Conservation (phyloP, 2,797 vertebrate species). For the Staurois parvus region DNA sequence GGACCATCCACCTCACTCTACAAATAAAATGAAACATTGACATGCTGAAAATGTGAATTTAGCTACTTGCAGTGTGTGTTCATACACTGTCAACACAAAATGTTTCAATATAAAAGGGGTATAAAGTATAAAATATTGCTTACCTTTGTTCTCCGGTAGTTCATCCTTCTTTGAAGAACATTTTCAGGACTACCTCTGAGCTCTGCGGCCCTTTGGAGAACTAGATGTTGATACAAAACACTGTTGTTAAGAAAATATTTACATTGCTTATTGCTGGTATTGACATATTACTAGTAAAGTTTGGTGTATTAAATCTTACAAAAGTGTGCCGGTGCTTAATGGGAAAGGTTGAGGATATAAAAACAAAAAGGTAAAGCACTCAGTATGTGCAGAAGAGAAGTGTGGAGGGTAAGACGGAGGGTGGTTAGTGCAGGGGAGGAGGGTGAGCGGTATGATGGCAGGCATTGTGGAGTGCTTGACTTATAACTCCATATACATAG, state of each 20-base stretch:
- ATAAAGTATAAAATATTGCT: background rate
- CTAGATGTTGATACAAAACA: conserved; percentile 54
- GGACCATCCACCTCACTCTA: conserved; percentile 81
- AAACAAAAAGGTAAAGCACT: background rate
- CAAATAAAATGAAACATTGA: background rate
- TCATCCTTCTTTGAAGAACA: conserved; percentile 70
- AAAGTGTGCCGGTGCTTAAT: no score
- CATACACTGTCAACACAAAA: background rate
- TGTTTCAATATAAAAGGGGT: no score
- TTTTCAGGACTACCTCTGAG: conserved; percentile 73
- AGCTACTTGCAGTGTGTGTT: background rate
- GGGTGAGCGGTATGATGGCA: no score
- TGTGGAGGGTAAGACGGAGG: background rate
- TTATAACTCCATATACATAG: no score
- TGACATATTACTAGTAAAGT: background rate
- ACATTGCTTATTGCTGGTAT: background rate
- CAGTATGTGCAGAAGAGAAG: background rate
- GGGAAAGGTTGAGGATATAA: background rate
- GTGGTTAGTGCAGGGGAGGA: no score
- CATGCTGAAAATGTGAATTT: background rate
- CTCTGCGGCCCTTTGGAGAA: conserved; percentile 75
- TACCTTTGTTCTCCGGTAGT: conserved; percentile 84
- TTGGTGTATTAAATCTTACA: background rate
- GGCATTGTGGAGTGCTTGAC: no score
- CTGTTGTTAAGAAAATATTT: background rate